phyloP scores from a whole-genome alignment of 2,888 invertebrate species.

The Apomyelois bistriatella region DNA sequence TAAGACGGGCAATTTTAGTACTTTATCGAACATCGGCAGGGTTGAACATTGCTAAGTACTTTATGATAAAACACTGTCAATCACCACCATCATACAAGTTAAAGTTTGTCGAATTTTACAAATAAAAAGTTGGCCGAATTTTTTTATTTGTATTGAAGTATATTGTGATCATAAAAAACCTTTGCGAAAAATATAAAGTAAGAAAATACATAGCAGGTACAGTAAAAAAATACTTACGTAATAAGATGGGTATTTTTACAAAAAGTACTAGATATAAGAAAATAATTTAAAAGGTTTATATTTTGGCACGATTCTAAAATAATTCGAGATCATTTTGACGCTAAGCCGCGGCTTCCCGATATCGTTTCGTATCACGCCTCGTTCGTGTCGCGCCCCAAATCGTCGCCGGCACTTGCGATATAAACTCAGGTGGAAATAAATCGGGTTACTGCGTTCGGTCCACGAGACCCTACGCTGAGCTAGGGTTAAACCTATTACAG shows the following conservation, averaged over 20 bases:
- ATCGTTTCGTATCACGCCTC: constrained; percentile 4
- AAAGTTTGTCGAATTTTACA: too few relatives aligned
- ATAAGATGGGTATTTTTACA: too few relatives aligned
- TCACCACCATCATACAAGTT: too few relatives aligned
- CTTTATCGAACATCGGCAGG: background rate
- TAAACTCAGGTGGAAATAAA: constrained; percentile 55
- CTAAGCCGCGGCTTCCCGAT: constrained; percentile 1
- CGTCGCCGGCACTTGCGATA: constrained; percentile 19
- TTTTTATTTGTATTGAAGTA: too few relatives aligned
- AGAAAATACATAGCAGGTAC: too few relatives aligned
- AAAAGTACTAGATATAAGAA: too few relatives aligned
- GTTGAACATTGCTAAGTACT: too few relatives aligned
- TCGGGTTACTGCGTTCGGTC: constrained; percentile 40
- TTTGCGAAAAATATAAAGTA: too few relatives aligned
- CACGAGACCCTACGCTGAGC: constrained; percentile 43
- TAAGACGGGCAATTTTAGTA: background rate
- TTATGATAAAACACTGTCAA: too few relatives aligned
- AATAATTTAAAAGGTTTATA: background rate
- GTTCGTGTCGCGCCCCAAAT: constrained; percentile 25
- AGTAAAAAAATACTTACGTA: too few relatives aligned
- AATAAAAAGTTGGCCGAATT: too few relatives aligned
- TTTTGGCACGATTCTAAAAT: background rate
- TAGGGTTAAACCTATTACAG: constrained; percentile 66
- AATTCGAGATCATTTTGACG: background rate
- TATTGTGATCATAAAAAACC: too few relatives aligned